Evolutionary conservation across 2,797 vertebrate genomes (phyloP), one percentile per base, ranked within the genome.

Genomic region (Takifugu rubripes): DNA sequence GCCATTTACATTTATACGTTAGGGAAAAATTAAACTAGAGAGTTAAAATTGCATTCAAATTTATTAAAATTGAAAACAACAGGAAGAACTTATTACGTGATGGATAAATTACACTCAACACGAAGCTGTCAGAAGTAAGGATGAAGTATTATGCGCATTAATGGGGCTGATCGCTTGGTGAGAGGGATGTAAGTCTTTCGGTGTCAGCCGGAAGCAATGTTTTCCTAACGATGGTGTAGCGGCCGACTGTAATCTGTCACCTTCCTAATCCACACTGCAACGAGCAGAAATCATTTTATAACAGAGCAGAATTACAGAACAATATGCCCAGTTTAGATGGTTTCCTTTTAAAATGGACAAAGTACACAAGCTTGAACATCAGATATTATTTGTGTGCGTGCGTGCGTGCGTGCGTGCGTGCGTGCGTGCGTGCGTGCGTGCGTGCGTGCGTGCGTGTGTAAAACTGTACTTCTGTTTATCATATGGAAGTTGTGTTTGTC

Each of bases 221-320:
- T 73, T 85, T 75, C 48, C 52, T 73, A 72, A 81, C 60, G 67
- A 67, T 81, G 82, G 81, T 16, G 87, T 79, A 85, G 65, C 69
- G 75, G 78, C 78, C 64, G 74, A 67, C 78, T 85, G 60, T 85
- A 84, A 88, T 88, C 83, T 85, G 74, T 72, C 71, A 77, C 68
- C 62, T 79, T 77, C 65, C 44, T 88, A 87, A 89, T 87, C 85
- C 84, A 69, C 56, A 49, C 77, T 43, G 82, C 70, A 79, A 70
- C 75, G 68, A 74, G 66, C 67, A 73, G 64, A 66, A 76, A 85
- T 84, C 66, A 77, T 79, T 64, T 46, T 74, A 68, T 71, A 76
- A 73, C 52, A 71, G 72, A 72, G 14, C 11, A 40, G 12, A 40
- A 14, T 1, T 14, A 14, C 36, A 40, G 36, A 15, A 56, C 9